Conservation (phyloP, 2,888 invertebrate genomes). For the Harpalus rubripes region DNA sequence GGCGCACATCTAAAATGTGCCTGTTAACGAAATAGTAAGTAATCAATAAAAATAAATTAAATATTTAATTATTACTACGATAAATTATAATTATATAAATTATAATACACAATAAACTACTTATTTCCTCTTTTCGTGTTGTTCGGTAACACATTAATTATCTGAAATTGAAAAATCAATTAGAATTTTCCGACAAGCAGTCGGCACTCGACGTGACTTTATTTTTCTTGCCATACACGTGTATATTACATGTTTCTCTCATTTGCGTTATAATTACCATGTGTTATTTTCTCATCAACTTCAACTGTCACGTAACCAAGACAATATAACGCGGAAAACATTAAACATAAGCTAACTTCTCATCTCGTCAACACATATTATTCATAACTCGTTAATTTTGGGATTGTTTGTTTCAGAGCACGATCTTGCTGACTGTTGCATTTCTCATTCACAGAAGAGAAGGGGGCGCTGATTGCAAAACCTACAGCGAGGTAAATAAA, state of each 20-base stretch:
- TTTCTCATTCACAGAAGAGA: conserved; percentile 43
- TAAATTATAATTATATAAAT: too few relatives aligned
- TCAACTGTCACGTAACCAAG: conserved; percentile 40
- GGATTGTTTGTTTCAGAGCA: conserved; percentile 62
- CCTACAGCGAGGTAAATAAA: conserved; percentile 64
- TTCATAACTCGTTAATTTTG: conserved; percentile 31
- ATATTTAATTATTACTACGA: too few relatives aligned
- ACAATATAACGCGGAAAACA: conserved; percentile 29
- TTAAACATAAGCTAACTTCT: conserved; percentile 1
- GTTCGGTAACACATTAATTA: conserved; percentile 4
- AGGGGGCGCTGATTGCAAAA: conserved; percentile 60
- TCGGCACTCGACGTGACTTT: neutral
- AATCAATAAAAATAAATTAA: too few relatives aligned
- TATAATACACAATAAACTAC: neutral
- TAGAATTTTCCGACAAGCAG: conserved; percentile 5
- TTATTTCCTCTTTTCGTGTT: neutral
- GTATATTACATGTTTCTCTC: conserved; percentile 1
- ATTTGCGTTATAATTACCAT: conserved; percentile 31
- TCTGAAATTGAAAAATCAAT: neutral
- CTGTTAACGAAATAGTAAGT: too few relatives aligned
- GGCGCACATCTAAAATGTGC: too few relatives aligned
- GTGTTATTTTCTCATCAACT: conserved; percentile 44
- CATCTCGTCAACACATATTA: neutral
- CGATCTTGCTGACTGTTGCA: conserved; percentile 55
- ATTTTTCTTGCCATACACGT: neutral